Conservation (phyloP, 2,113 vertebrate species). For the Tragelaphus strepsiceros region DNA sequence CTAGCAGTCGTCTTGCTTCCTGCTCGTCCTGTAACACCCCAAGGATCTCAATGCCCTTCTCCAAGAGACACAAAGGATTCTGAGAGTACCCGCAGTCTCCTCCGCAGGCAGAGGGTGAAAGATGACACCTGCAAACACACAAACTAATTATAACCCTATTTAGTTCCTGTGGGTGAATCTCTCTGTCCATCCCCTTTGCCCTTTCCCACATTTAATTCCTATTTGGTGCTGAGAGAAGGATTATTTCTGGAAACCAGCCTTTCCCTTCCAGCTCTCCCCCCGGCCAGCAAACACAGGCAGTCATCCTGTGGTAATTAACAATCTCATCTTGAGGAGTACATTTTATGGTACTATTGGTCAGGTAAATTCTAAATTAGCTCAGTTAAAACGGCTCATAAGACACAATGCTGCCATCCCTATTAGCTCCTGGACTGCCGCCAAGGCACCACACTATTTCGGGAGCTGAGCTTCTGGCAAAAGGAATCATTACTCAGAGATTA, state of each 20-base stretch:
- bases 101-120: conserved; percentile 58
- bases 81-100: background rate
- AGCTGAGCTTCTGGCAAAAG: conserved; percentile 40
- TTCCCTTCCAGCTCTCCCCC: background rate
- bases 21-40: conserved; percentile 16
- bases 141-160: conserved; percentile 74
- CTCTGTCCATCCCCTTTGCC: conserved; percentile 19
- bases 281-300: background rate
- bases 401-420: conserved; percentile 52
- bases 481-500: conserved; percentile 53
- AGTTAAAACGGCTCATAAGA: conserved; percentile 70
- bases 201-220: conserved; percentile 56
- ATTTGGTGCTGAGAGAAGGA: conserved; percentile 45
- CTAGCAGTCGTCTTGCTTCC: background rate
- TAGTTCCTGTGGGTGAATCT: conserved; percentile 62
- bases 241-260: conserved; percentile 55
- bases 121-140: conserved; percentile 52
- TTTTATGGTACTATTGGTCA: conserved; percentile 64
- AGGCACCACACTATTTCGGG: conserved; percentile 36
- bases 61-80: conserved; percentile 3
- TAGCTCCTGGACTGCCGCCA: conserved; percentile 68
- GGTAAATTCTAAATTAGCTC: conserved; percentile 73
- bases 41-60: conserved; percentile 50
- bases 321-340: background rate
- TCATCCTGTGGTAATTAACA: conserved; percentile 62